These are phyloP conservation scores for Pelobates cultripes DNA, from an alignment of 2,797 vertebrate species.

Conservation along the genomic window DNA sequence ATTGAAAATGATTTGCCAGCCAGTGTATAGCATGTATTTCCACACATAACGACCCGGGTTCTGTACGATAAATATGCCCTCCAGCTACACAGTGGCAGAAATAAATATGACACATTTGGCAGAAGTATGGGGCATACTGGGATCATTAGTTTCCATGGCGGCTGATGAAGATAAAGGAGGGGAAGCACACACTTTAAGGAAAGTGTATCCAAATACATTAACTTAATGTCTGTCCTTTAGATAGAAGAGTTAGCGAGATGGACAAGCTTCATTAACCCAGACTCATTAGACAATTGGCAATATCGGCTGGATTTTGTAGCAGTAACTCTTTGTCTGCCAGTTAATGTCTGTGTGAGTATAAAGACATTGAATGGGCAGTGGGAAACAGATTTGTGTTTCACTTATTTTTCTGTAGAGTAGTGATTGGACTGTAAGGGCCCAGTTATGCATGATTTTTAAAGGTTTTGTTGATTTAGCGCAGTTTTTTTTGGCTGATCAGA, in stretches of 20 bases:
- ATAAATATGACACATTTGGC: conserved; percentile 38
- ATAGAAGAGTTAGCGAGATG: conserved; percentile 32
- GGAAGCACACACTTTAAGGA: conserved; percentile 31
- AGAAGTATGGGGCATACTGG: neutral
- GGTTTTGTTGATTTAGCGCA: too few relatives aligned
- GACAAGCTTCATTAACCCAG: conserved; percentile 45
- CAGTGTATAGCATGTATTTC: neutral
- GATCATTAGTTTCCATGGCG: conserved; percentile 48
- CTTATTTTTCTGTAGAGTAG: too few relatives aligned
- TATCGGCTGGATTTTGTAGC: conserved; percentile 4
- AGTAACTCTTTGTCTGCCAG: conserved; percentile 18
- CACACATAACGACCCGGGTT: neutral
- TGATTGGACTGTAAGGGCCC: too few relatives aligned
- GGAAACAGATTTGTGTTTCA: neutral
- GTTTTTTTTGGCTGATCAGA: too few relatives aligned
- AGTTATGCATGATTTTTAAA: too few relatives aligned
- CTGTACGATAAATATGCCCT: neutral
- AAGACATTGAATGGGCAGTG: neutral
- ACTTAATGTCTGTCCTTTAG: conserved; percentile 46
- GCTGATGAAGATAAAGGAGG: conserved; percentile 31
- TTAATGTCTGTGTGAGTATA: neutral
- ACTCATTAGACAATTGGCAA: conserved; percentile 27
- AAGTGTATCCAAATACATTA: conserved; percentile 47
- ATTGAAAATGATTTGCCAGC: neutral
- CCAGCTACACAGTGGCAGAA: conserved; percentile 8